Percentiles rank a stretch among this genome's conserved stretches.
phyloP scores from a whole-genome alignment of 2,797 vertebrate species.

The Erpetoichthys calabaricus region DNA sequence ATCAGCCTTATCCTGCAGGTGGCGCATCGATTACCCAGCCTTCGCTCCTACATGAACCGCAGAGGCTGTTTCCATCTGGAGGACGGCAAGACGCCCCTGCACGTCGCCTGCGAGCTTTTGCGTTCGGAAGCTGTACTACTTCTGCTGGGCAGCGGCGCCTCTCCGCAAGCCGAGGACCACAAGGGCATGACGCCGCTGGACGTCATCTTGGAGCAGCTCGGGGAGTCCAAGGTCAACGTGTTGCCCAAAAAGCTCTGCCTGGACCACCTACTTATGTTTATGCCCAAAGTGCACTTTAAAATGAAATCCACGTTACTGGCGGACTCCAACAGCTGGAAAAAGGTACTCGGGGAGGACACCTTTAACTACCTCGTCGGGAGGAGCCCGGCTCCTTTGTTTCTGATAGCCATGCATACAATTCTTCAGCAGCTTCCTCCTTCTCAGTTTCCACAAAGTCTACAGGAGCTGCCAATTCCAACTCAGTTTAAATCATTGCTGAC shows the following conservation, averaged over 20 bases:
- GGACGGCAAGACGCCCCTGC: conserved; percentile 61
- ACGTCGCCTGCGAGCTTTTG: conserved; percentile 67
- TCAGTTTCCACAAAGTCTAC: conserved; percentile 59
- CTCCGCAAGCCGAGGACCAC: conserved; percentile 53
- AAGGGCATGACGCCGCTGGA: conserved; percentile 63
- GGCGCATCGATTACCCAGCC: conserved; percentile 43
- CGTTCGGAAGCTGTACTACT: conserved; percentile 58
- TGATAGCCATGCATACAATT: conserved; percentile 63
- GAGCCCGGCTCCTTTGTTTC: conserved; percentile 55
- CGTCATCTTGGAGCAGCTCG: conserved; percentile 58
- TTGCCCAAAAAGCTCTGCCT: conserved; percentile 54
- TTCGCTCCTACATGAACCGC: conserved; percentile 45
- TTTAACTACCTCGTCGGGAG: conserved; percentile 55
- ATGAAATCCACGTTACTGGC: conserved; percentile 45
- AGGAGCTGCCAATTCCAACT: conserved; percentile 66
- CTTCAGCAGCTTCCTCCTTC: conserved; percentile 57
- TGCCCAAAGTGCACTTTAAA: conserved; percentile 53
- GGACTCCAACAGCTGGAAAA: conserved; percentile 51
- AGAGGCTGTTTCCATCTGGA: conserved; percentile 52
- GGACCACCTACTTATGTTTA: conserved; percentile 68
- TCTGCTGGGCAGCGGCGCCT: conserved; percentile 63
- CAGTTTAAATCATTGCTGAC: conserved; percentile 58
- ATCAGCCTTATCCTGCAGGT: conserved; percentile 63
- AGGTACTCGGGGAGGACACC: conserved; percentile 58
- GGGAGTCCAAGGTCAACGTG: conserved; percentile 43